Conservation (phyloP, 1,140 invertebrate genomes). For the Hyposmocoma kahamanoa region DNA sequence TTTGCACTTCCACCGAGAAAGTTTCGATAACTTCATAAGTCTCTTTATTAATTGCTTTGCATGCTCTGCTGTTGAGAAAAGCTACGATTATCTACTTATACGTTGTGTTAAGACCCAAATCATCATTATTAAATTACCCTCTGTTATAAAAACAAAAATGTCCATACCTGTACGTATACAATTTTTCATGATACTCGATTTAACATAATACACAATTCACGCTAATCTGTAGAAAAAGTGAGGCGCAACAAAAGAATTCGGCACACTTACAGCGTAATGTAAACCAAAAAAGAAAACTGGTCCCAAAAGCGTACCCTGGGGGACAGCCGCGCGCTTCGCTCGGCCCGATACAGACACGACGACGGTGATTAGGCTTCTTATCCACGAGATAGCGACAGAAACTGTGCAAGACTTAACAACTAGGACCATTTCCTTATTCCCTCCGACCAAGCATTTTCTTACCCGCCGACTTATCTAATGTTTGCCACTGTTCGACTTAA, state of each 20-base stretch:
- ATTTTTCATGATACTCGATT: too few relatives aligned
- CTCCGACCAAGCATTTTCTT: conserved; percentile 63
- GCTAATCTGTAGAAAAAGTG: conserved; percentile 52
- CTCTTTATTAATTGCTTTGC: conserved; percentile 56
- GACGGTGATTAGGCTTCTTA: conserved; percentile 72
- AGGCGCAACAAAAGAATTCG: conserved; percentile 62
- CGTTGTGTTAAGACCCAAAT: too few relatives aligned
- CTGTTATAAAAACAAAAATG: too few relatives aligned
- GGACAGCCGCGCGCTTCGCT: conserved; percentile 51
- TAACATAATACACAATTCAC: conserved; percentile 46
- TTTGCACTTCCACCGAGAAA: conserved; percentile 44
- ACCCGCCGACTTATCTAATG: conserved; percentile 61
- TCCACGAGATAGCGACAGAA: conserved; percentile 71
- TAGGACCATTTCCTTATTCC: conserved; percentile 70
- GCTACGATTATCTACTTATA: too few relatives aligned
- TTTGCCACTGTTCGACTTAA: conserved; percentile 48
- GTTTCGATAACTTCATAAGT: conserved; percentile 63
- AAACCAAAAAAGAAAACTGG: conserved; percentile 70
- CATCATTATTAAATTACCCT: too few relatives aligned
- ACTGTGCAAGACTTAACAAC: conserved; percentile 73
- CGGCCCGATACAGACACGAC: conserved; percentile 68
- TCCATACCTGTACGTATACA: conserved; percentile 15
- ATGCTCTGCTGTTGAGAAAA: conserved; percentile 19
- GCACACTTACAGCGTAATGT: conserved; percentile 67
- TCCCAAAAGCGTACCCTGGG: conserved; percentile 65